Base-by-base conservation (phyloP, 2,888 invertebrate species). In the Thumatha senex region DNA sequence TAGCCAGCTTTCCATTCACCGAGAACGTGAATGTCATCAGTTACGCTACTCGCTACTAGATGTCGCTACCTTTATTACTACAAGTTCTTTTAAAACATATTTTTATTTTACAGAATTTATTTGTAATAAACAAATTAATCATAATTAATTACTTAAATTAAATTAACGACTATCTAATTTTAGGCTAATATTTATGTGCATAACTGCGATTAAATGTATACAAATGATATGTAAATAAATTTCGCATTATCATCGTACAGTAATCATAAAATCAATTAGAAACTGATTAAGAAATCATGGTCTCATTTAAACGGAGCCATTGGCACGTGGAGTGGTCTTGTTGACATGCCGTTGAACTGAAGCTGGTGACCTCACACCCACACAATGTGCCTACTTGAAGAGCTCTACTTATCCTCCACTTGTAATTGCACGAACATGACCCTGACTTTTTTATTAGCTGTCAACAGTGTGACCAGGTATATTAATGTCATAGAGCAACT, bases 301-400 rank as follows among this genome's bases (percentile, higher is more conserved):
- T 40, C 44, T 53, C 45, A 68, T 67, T 67, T n/a, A n/a, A n/a
- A 69, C 66, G 46, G 15, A 56, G 69, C 58, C 70, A 63, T 61
- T 67, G 76, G 74, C 76, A 67, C 66, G 41, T 65, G 46, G 68
- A 67, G 61, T 54, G 61, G 54, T 55, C 63, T 67, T 54, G 63
- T 72, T 76, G 74, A 70, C 77, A 73, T 66, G 74, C 70, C 72
- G 69, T 57, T 58, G 69, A 66, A 61, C 69, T 54, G 56, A 56
- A 52, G 47, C 51, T 55, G 42, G 53, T 70, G 70, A 67, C 61
- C 71, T 57, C 48, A 35, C 34, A 48, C 71, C 68, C 58, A 68
- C 68, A 50, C 56, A 29, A 2, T 40, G 14, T 29, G 46, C 15
- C 43, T 62, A 40, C 35, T 44, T 51, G 1, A 11, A 54, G 45